These are phyloP conservation scores for Drosophila teissieri DNA, from an alignment of 1,140 invertebrate genomes.

Conservation along the genomic window DNA sequence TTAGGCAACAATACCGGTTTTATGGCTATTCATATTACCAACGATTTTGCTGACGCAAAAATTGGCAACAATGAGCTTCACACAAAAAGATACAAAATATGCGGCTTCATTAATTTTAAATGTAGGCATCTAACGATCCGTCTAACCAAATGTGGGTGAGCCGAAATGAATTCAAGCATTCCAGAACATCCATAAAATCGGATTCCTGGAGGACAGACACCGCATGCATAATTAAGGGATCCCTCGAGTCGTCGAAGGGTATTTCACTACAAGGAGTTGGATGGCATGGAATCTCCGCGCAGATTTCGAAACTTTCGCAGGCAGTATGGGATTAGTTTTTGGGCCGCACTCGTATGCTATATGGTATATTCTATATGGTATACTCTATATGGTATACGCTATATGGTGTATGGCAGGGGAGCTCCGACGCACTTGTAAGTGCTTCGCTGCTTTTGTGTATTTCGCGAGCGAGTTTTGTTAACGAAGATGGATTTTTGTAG, in stretches of 20 bases:
- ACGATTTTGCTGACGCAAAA: background rate
- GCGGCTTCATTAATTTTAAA: background rate
- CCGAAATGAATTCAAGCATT: conserved; percentile 4
- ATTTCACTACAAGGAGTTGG: conserved; percentile 29
- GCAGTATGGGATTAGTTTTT: conserved; percentile 40
- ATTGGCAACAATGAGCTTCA: background rate
- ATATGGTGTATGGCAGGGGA: background rate
- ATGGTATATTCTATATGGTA: background rate
- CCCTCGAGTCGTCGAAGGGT: conserved; percentile 15
- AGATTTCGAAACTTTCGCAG: conserved; percentile 25
- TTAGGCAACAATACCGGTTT: no score
- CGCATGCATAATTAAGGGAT: conserved; percentile 55
- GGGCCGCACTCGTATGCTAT: conserved; percentile 9
- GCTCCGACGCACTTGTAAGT: conserved; percentile 64
- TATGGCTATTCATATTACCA: no score
- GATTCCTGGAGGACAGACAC: conserved; percentile 25
- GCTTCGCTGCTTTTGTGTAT: conserved; percentile 46
- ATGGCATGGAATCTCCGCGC: conserved; percentile 32
- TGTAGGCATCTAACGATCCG: no score
- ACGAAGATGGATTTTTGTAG: conserved; percentile 74
- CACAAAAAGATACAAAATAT: background rate
- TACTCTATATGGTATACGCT: conserved; percentile 3
- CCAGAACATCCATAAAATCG: conserved; percentile 37
- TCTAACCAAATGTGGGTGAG: background rate
- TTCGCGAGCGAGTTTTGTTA: conserved; percentile 66